phyloP scores from a whole-genome alignment of 2,113 vertebrate species.

The Phylloscopus whistleri region DNA sequence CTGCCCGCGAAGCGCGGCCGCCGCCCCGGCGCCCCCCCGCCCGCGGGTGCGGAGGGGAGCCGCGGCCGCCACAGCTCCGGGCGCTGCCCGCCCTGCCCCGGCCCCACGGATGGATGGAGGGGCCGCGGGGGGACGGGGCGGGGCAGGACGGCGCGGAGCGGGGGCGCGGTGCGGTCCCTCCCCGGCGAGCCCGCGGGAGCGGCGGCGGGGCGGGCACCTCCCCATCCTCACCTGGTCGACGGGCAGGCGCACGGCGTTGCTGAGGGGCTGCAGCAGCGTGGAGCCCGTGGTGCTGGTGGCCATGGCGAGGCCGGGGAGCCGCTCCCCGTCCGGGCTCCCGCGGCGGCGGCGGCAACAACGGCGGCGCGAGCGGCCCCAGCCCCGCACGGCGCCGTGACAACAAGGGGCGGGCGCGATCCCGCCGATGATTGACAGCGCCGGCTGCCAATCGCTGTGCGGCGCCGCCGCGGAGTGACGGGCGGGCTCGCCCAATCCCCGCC shows the following conservation, averaged over 20 bases:
- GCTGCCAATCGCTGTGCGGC: neutral
- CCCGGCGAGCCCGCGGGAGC: neutral
- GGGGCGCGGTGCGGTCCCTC: neutral
- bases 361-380: neutral
- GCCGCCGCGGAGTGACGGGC: neutral
- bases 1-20: neutral
- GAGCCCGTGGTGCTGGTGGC: constrained; percentile 88
- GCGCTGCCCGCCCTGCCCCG: no score
- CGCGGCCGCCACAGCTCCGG: neutral
- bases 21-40: neutral
- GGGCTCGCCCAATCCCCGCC: neutral
- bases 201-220: neutral
- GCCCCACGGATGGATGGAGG: no score
- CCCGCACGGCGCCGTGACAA: constrained; percentile 40
- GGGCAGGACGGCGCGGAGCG: neutral
- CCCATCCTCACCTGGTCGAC: constrained; percentile 86
- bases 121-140: neutral
- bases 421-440: neutral
- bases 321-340: neutral
- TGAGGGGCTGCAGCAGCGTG: constrained; percentile 90
- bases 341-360: neutral
- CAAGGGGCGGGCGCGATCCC: neutral
- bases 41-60: neutral
- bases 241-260: constrained; percentile 88
- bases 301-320: constrained; percentile 72